These are phyloP conservation scores for Leptobrachium ailaonicum DNA, from an alignment of 2,113 vertebrate species.

Conservation along the genomic window DNA sequence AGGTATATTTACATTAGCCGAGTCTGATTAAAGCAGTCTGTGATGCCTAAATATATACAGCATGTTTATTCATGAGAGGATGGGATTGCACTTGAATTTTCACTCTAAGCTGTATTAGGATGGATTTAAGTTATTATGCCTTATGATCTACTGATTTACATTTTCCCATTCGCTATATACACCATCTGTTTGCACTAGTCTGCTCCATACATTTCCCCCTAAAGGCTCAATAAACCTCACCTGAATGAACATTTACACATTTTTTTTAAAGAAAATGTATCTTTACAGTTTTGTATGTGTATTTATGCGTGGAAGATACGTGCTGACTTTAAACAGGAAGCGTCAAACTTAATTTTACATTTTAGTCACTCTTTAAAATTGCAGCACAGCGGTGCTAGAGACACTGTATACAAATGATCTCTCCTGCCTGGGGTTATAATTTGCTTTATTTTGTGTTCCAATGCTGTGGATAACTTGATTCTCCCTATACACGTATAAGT, in stretches of 20 bases:
- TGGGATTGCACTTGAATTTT: neutral
- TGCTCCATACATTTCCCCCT: conserved; percentile 2
- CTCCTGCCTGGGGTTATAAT: no score
- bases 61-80: neutral
- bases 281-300: conserved; percentile 7
- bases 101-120: neutral
- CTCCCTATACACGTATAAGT: no score
- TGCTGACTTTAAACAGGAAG: conserved; percentile 10
- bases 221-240: neutral
- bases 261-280: conserved; percentile 11
- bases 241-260: conserved; percentile 9
- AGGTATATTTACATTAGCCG: neutral
- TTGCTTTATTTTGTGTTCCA: no score
- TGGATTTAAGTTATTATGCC: neutral
- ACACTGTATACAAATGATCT: no score
- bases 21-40: neutral
- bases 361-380: no score
- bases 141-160: conserved; percentile 7
- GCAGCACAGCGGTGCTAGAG: no score
- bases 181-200: conserved; percentile 15
- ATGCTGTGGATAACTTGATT: no score
- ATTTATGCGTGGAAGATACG: conserved; percentile 2
- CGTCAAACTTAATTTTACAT: neutral
- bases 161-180: neutral
- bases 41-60: neutral